Base-by-base conservation (phyloP, 2,113 vertebrate species). In the Xiphias gladius region DNA sequence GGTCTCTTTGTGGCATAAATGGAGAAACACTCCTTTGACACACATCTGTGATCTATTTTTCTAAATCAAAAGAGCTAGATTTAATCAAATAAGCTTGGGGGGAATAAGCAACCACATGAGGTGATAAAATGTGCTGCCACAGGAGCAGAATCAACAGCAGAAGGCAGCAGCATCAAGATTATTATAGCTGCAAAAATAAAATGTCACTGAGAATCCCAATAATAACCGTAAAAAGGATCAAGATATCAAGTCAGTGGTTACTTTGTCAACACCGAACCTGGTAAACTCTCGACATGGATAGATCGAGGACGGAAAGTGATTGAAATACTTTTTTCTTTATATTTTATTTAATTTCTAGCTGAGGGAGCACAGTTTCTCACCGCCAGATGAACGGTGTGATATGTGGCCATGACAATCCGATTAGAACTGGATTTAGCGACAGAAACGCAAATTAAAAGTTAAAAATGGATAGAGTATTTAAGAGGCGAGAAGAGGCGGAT, bases 401-500 rank as follows among this genome's bases (percentile, higher is more conserved):
- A 85, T 87, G 83, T 61, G 85, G 76, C 80, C 88, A 85, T 82
- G 63, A 87, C 81, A 92, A 93, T 92, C 88, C 78, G 91, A 94
- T 93, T 92, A 91, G 79, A 69, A 75, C 19, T 82, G 88, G 91
- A 88, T 91, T 92, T 91, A 79, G 88, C 52, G 63, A 73, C 87
- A 87, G 91, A 91, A 91, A 94, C 84, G 92, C 90, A 91, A n/a
- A 95, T 94, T 92, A 93, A 93, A 95, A 94, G 91, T 94, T 94
- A 85, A 68, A 87, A 91, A 90, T 37, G 88, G 84, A 80, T 66
- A 24, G 67, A 82, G 79, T 84, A 57, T 91, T 94, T 87, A 90
- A 76, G 85, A 78, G 78, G 82, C 88, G 85, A 86, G 92, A 80
- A 89, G 86, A 89, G 50, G 84, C 74, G 85, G 90, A 90, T 93